A percentile compares a stretch with the other conserved stretches of the same genome.
phyloP scores from a whole-genome alignment of 2,797 vertebrate species.

The Chelmon rostratus region DNA sequence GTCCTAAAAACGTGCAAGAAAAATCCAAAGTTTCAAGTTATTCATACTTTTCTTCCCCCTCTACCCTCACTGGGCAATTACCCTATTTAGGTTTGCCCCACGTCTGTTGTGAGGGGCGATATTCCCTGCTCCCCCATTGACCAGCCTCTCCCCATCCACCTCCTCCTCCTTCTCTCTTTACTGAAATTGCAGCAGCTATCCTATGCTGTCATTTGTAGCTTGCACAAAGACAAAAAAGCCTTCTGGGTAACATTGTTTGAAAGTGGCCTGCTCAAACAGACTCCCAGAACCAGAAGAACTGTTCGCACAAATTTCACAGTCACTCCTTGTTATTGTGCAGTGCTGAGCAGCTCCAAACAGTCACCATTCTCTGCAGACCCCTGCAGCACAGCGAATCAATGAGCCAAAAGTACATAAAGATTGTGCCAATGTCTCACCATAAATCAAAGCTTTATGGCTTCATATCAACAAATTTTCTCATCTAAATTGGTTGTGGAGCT shows the following conservation, averaged over 20 bases:
- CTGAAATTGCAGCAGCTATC: conserved; percentile 59
- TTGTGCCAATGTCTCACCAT: conserved; percentile 67
- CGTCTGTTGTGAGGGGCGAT: conserved; percentile 51
- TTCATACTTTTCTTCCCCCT: conserved; percentile 53
- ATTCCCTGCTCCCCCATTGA: conserved; percentile 50
- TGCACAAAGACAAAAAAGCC: conserved; percentile 64
- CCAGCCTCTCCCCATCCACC: conserved; percentile 12
- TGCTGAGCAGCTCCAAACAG: conserved; percentile 65
- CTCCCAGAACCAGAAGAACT: conserved; percentile 68
- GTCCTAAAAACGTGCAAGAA: conserved; percentile 45
- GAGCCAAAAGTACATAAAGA: conserved; percentile 76
- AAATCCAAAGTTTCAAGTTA: conserved; percentile 42
- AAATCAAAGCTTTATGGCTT: conserved; percentile 73
- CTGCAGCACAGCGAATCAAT: conserved; percentile 70
- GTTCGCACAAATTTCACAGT: conserved; percentile 68
- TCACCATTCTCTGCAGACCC: conserved; percentile 66
- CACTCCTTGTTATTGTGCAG: conserved; percentile 70
- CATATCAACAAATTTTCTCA: conserved; percentile 64
- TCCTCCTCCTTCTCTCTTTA: conserved; percentile 33
- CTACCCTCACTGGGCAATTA: conserved; percentile 43
- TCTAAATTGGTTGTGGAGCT: conserved; percentile 57
- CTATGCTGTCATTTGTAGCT: conserved; percentile 63
- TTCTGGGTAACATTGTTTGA: conserved; percentile 74
- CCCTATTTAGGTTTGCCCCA: conserved; percentile 49
- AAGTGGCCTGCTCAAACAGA: conserved; percentile 67